These are phyloP conservation scores for Gallinago jamesoni DNA, from an alignment of 2,113 vertebrate genomes.

Conservation along the genomic window DNA sequence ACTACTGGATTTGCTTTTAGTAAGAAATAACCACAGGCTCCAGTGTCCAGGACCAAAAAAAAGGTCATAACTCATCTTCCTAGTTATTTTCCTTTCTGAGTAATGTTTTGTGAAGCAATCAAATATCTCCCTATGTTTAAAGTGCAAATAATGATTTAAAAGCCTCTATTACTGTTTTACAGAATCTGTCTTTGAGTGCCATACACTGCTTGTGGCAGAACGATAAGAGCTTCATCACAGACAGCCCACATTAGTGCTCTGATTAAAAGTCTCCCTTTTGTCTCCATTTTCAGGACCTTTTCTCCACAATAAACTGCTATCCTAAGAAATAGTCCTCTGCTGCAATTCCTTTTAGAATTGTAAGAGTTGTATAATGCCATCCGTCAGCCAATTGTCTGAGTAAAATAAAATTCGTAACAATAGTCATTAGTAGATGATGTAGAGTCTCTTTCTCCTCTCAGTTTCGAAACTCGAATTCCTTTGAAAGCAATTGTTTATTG, in stretches of 20 bases:
- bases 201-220: background rate
- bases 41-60: background rate
- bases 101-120: slow-evolving; percentile 33
- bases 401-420: slow-evolving; percentile 5
- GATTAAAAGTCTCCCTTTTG: slow-evolving; percentile 46
- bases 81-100: slow-evolving; percentile 7
- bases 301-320: background rate
- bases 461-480: slow-evolving; percentile 11
- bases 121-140: background rate
- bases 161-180: background rate
- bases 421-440: background rate
- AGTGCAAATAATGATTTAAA: slow-evolving; percentile 48
- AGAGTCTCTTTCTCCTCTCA: background rate
- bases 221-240: slow-evolving; percentile 27
- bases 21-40: background rate
- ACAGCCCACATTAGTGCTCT: background rate
- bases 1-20: background rate
- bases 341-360: background rate
- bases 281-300: slow-evolving; percentile 27
- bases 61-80: background rate
- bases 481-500: background rate
- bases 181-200: background rate
- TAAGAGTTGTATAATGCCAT: background rate
- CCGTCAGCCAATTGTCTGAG: background rate
- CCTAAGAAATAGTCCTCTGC: background rate